Evolutionary conservation across 2,113 vertebrate species (phyloP), one percentile per base, ranked within the genome.

Genomic region (Sturnira hondurensis): DNA sequence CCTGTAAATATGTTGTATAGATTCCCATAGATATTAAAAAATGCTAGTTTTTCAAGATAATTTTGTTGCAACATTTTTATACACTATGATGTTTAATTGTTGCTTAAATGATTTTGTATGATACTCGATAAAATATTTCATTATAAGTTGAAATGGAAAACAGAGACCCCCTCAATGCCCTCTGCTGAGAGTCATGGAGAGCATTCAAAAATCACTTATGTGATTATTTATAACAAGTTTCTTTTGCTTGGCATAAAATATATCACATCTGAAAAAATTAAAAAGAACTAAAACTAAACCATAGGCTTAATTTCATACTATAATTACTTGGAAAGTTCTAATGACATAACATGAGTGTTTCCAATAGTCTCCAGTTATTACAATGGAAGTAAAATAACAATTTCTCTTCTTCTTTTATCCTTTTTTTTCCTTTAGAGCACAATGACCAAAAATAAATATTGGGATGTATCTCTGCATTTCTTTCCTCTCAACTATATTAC

Each of bases 101-200:
- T 20, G 3, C 1, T 77, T 58, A 82, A 50, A 36, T 47, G 36
- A 38, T 65, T 74, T 77, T 80, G 6, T 76, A 31, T 76, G 17
- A 12, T 45, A 26, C 5, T 86, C 56, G 85, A 74, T 81, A 20
- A 81, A 83, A 36, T 0, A 68, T 71, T 95, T 82, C 11, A 71
- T 36, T 86, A 24, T 63, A 7, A 65, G 31, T 83, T 86, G 45
- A 52, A 85, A 68, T 28, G 9, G 2, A 68, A 80, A 31, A 47
- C 47, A 45, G 9, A 45, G 26, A 50, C 2, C 3, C 1, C 2
- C 3, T 3, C 1, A 14, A 10, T 61, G 14, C 52, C 41, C 5
- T 45, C 24, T 50, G 10, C 11, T 74, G 14, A 2, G 33, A 61
- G 12, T 89, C 6, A 68, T 38, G 4, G 41, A 41, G 4, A 33